Evolutionary conservation across 1,140 invertebrate genomes (phyloP).

Genomic region (Cataglyphis hispanica): DNA sequence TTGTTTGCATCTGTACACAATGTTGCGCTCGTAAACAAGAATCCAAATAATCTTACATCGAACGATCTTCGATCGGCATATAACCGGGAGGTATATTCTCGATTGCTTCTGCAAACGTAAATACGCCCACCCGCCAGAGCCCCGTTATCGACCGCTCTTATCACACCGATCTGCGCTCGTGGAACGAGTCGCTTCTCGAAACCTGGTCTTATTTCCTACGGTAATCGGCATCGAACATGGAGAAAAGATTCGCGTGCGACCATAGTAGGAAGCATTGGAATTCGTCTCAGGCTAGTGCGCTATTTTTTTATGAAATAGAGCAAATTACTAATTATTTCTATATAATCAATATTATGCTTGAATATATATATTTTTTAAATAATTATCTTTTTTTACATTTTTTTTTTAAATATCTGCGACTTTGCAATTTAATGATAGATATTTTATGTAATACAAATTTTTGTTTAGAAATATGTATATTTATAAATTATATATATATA

Average conservation of each 20-base stretch:
- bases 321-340: not conserved
- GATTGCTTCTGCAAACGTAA: constrained; percentile 71
- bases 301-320: not conserved
- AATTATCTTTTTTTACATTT: not conserved
- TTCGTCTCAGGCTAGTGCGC: not conserved
- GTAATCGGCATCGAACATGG: constrained; percentile 34
- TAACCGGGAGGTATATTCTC: constrained; percentile 68
- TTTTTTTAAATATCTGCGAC: not conserved
- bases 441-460: not conserved
- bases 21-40: constrained; percentile 52
- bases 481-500: not conserved
- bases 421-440: not conserved
- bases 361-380: not conserved
- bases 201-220: constrained; percentile 64
- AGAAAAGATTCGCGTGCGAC: constrained; percentile 20
- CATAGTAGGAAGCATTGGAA: not conserved
- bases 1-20: not conserved
- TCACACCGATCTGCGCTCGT: constrained; percentile 67
- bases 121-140: constrained; percentile 71
- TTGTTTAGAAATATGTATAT: not conserved
- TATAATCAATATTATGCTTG: not conserved
- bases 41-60: constrained; percentile 53
- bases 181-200: constrained; percentile 67
- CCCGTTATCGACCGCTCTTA: constrained; percentile 70
- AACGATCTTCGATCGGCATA: constrained; percentile 75